These are phyloP conservation scores for Enoplosus armatus DNA, from an alignment of 2,797 vertebrate species.

Conservation along the genomic window DNA sequence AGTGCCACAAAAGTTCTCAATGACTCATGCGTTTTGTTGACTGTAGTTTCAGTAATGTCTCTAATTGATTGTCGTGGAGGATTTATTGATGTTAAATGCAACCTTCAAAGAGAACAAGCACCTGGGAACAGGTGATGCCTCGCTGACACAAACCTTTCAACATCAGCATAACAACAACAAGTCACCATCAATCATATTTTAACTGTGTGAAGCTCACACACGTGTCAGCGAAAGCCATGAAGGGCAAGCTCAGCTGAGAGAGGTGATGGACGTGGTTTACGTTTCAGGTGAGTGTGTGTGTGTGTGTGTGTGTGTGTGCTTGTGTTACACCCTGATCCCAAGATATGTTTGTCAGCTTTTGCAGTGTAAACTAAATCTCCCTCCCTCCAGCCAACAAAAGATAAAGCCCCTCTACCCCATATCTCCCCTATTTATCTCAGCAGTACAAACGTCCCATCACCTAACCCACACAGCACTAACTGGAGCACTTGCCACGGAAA, in stretches of 20 bases:
- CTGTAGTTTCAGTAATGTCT: background rate
- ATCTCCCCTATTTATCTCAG: conserved; percentile 60
- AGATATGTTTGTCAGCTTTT: conserved; percentile 74
- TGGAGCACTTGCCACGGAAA: background rate
- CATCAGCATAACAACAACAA: conserved; percentile 16
- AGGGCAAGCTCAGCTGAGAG: conserved; percentile 39
- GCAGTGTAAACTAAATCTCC: conserved; percentile 64
- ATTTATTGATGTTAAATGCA: background rate
- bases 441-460: conserved; percentile 46
- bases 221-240: conserved; percentile 42
- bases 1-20: background rate
- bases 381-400: conserved; percentile 53
- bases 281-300: conserved; percentile 16
- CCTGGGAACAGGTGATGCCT: conserved; percentile 7
- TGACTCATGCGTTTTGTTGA: too few relatives aligned
- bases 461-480: background rate
- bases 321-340: conserved; percentile 66
- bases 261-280: conserved; percentile 23
- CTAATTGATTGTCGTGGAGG: background rate
- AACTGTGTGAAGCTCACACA: conserved; percentile 26
- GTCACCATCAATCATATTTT: conserved; percentile 42
- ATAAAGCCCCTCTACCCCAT: conserved; percentile 65
- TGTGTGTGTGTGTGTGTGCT: conserved; percentile 34
- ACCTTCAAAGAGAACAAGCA: background rate
- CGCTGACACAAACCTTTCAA: conserved; percentile 16